These are phyloP conservation scores for Pleuronectes platessa DNA, from an alignment of 2,113 vertebrate species.

Conservation along the genomic window DNA sequence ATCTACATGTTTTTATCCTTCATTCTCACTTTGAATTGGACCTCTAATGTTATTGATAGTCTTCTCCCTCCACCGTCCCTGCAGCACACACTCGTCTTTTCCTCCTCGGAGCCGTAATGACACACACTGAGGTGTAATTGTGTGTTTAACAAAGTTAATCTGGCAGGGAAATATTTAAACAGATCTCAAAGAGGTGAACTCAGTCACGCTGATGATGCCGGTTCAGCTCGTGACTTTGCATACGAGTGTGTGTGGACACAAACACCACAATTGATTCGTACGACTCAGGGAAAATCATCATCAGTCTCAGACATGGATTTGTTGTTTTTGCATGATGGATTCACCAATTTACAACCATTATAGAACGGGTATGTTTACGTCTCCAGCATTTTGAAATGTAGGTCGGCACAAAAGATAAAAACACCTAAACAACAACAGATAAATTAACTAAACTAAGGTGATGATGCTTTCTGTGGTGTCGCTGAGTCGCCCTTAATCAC, in stretches of 20 bases:
- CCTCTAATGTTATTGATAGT: too few species aligned
- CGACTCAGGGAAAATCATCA: too few species aligned
- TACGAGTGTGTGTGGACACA: not conserved
- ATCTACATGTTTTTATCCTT: too few species aligned
- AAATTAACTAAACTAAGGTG: not conserved
- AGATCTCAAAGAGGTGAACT: constrained; percentile 39
- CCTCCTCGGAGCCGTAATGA: too few species aligned
- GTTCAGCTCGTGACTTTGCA: constrained; percentile 35
- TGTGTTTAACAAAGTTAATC: constrained; percentile 77
- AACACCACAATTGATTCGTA: not conserved
- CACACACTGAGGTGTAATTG: constrained; percentile 30
- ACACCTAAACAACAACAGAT: not conserved
- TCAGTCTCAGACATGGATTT: not conserved
- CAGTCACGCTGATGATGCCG: constrained; percentile 49
- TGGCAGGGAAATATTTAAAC: constrained; percentile 63
- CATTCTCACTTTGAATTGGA: too few species aligned
- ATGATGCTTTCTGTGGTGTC: not conserved
- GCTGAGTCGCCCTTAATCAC: not conserved
- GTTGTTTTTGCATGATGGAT: not conserved
- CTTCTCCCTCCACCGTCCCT: too few species aligned
- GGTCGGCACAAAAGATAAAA: too few species aligned
- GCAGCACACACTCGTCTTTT: too few species aligned
- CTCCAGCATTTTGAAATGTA: too few species aligned
- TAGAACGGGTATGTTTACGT: too few species aligned
- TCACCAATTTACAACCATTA: too few species aligned